Conservation (phyloP, 2,797 vertebrate genomes). For the Parambassis ranga region DNA sequence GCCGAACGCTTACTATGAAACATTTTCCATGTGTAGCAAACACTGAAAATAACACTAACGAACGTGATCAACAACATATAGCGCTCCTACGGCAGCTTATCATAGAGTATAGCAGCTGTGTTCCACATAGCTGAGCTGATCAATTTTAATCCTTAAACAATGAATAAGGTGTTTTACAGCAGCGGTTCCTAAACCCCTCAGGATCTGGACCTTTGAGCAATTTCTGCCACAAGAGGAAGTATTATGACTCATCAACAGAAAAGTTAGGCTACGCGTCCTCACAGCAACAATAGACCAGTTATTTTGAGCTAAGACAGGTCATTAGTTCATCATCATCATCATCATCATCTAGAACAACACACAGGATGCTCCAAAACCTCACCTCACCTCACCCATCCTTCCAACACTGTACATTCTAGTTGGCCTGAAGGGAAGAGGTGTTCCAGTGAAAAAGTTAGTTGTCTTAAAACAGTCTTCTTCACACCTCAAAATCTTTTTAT, state of each 20-base stretch:
- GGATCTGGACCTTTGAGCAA: neutral
- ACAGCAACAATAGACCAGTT: neutral
- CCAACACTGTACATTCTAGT: too few species aligned
- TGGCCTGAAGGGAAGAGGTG: too few species aligned
- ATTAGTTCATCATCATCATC: neutral
- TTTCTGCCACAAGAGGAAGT: neutral
- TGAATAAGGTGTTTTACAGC: conserved; percentile 50
- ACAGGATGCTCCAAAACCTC: neutral
- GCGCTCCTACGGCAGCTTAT: conserved; percentile 41
- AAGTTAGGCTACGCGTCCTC: too few species aligned
- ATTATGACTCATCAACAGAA: neutral
- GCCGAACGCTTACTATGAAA: too few species aligned
- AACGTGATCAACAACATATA: conserved; percentile 38
- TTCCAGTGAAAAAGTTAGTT: too few species aligned
- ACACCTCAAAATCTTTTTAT: neutral
- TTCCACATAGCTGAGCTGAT: conserved; percentile 63
- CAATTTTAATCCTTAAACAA: conserved; percentile 71
- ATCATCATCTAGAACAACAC: too few species aligned
- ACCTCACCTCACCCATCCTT: too few species aligned
- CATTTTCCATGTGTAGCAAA: too few species aligned
- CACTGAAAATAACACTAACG: too few species aligned
- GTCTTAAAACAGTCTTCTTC: too few species aligned
- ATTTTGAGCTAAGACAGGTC: neutral
- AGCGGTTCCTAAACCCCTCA: conserved; percentile 12
- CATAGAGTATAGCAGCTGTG: conserved; percentile 45